Evolutionary conservation across 2,797 vertebrate species (phyloP).

Genomic region (Micropoecilia bifurca): DNA sequence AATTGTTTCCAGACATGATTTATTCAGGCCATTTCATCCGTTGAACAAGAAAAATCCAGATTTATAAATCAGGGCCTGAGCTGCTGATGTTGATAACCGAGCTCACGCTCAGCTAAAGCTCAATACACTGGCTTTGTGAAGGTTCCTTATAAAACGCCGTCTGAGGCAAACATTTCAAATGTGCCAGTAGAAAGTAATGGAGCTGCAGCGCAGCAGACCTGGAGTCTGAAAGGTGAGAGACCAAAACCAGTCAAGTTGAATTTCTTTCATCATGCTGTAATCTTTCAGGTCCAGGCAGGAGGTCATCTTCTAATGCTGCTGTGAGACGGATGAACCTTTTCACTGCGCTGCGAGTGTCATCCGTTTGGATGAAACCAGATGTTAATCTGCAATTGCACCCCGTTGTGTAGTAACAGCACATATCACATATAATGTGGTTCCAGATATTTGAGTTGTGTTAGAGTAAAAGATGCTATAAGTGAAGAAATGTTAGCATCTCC

Average conservation of each 20-base stretch:
- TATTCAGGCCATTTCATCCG: not conserved
- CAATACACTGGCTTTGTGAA: not conserved
- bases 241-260: constrained; percentile 44
- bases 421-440: not conserved
- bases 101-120: not conserved
- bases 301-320: constrained; percentile 44
- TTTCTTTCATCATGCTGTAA: constrained; percentile 53
- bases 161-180: not conserved
- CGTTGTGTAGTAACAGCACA: not conserved
- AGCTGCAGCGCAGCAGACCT: constrained; percentile 8
- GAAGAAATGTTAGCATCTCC: not conserved
- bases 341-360: constrained; percentile 4
- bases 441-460: not conserved
- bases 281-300: constrained; percentile 57
- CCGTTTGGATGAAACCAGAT: not conserved
- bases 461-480: not conserved
- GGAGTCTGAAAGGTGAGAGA: constrained; percentile 16
- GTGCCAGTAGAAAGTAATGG: not conserved
- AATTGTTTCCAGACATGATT: not conserved
- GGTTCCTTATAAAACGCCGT: not conserved
- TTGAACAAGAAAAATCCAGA: not conserved
- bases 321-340: constrained; percentile 10
- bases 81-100: not conserved
- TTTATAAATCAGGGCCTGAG: not conserved
- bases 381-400: not conserved